These are phyloP conservation scores for Elephas maximus DNA, from an alignment of 2,113 vertebrate species.

Conservation along the genomic window DNA sequence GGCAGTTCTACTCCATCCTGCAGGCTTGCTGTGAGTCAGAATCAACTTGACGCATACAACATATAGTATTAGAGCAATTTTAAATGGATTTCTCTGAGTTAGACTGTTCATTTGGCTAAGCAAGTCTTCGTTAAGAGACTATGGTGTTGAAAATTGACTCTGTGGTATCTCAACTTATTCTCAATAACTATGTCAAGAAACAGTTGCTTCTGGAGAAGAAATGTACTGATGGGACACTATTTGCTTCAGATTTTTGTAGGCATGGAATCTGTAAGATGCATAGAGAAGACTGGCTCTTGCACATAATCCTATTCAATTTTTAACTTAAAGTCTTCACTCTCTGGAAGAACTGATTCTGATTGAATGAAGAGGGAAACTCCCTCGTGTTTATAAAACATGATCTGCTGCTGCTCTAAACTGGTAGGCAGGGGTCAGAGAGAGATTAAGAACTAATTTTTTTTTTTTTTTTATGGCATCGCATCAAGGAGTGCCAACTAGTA, in stretches of 20 bases:
- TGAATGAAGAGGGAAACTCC: constrained; percentile 5
- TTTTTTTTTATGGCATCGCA: background rate
- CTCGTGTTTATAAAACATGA: background rate
- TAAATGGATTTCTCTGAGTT: background rate
- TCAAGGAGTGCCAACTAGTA: background rate
- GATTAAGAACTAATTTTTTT: constrained; percentile 1
- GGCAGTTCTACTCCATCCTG: no score
- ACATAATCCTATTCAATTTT: background rate
- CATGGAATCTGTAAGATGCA: background rate
- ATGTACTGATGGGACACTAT: background rate
- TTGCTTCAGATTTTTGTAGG: background rate
- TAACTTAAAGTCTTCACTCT: background rate
- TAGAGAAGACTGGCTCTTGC: background rate
- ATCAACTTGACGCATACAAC: no score
- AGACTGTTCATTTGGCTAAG: background rate
- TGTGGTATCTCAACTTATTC: background rate
- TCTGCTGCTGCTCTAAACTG: background rate
- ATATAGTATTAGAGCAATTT: background rate
- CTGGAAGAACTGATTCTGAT: constrained; percentile 11
- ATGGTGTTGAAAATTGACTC: constrained; percentile 7
- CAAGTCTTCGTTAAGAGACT: constrained; percentile 40
- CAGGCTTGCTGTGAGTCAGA: no score
- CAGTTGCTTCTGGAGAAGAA: background rate
- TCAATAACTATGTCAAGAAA: background rate
- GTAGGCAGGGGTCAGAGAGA: background rate